These are phyloP conservation scores for Cheumatopsyche charites DNA, from an alignment of 1,140 invertebrate genomes.

Conservation along the genomic window DNA sequence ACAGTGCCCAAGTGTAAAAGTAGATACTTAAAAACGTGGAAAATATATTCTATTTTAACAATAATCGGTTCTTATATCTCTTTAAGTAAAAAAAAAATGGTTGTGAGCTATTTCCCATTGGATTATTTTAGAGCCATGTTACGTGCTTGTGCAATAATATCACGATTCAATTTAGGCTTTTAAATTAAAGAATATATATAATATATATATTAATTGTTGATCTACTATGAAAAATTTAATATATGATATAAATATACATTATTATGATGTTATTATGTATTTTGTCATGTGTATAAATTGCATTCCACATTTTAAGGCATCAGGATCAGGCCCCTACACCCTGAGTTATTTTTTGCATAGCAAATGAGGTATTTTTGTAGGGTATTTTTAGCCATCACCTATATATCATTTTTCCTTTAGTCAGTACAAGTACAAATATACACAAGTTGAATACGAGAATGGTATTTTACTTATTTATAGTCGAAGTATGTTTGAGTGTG, in stretches of 20 bases:
- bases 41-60: constrained; percentile 45
- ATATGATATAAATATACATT: constrained; percentile 63
- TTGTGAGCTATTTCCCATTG: constrained; percentile 64
- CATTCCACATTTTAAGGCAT: constrained; percentile 57
- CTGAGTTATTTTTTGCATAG: constrained; percentile 31
- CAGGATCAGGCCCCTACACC: constrained; percentile 42
- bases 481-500: constrained; percentile 36
- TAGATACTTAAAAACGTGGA: constrained; percentile 11
- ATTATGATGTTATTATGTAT: constrained; percentile 65
- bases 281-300: constrained; percentile 55
- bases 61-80: constrained; percentile 49
- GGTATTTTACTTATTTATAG: constrained; percentile 63
- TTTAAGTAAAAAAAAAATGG: constrained; percentile 55
- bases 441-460: constrained; percentile 57
- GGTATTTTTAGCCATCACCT: constrained; percentile 61
- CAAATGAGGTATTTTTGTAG: constrained; percentile 50
- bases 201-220: constrained; percentile 66
- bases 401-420: constrained; percentile 64
- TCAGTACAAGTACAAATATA: constrained; percentile 66
- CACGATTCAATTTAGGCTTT: constrained; percentile 65
- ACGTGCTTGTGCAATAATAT: constrained; percentile 66
- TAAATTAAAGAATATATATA: constrained; percentile 65
- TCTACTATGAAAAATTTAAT: constrained; percentile 66
- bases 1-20: neutral
- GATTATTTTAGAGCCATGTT: constrained; percentile 60